phyloP scores from a whole-genome alignment of 2,797 vertebrate species.

The Lerista edwardsae region DNA sequence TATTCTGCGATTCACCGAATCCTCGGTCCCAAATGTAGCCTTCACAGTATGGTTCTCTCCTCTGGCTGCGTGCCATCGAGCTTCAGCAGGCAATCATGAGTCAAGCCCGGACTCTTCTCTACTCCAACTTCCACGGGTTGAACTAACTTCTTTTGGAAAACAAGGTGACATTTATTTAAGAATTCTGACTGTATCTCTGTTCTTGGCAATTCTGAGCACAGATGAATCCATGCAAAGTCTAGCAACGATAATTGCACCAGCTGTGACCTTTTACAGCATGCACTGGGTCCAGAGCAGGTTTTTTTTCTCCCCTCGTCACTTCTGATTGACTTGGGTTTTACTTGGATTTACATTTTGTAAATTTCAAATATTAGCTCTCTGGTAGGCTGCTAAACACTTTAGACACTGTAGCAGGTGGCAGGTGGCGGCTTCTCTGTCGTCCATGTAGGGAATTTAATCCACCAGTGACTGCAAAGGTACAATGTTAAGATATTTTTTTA shows the following conservation, averaged over 20 bases:
- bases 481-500: not conserved
- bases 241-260: slow-evolving; percentile 75
- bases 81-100: no score
- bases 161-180: slow-evolving; percentile 67
- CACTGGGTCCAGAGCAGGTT: slow-evolving; percentile 72
- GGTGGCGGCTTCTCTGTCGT: slow-evolving; percentile 1
- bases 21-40: no score
- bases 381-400: slow-evolving; percentile 30
- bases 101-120: not conserved
- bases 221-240: slow-evolving; percentile 67
- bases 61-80: no score
- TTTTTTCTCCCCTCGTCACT: slow-evolving; percentile 44
- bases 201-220: slow-evolving; percentile 66
- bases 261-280: slow-evolving; percentile 77
- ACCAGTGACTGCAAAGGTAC: not conserved
- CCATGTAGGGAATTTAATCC: slow-evolving; percentile 4
- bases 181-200: slow-evolving; percentile 59
- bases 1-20: no score
- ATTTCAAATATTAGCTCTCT: slow-evolving; percentile 68
- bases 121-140: slow-evolving; percentile 1
- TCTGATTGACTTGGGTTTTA: slow-evolving; percentile 74
- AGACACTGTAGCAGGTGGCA: accelerated
- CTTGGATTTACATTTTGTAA: slow-evolving; percentile 70
- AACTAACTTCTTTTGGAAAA: slow-evolving; percentile 61
- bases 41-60: no score